These are phyloP conservation scores for Drosophila stalkeri DNA, from an alignment of 2,888 invertebrate species.

Conservation along the genomic window DNA sequence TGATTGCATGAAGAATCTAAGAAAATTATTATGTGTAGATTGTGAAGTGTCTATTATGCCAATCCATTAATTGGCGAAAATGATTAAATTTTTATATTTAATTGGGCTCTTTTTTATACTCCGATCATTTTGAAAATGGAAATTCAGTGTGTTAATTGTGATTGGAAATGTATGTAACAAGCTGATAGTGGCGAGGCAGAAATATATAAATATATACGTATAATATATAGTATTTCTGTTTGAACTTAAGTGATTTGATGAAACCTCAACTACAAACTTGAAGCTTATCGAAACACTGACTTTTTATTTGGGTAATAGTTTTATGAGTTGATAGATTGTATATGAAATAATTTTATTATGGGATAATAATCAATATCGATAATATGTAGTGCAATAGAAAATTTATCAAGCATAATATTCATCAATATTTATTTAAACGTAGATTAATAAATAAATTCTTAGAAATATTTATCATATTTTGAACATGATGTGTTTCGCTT, in stretches of 20 bases:
- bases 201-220: too few relatives aligned
- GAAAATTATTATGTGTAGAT: not conserved
- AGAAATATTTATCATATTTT: not conserved
- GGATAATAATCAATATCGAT: not conserved
- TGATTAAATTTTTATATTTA: not conserved
- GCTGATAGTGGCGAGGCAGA: too few relatives aligned
- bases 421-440: too few relatives aligned
- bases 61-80: not conserved
- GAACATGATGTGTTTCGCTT: not conserved
- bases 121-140: too few relatives aligned
- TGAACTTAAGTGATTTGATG: not conserved
- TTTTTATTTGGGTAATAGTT: constrained; percentile 11
- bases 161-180: too few relatives aligned
- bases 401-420: too few relatives aligned
- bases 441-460: not conserved
- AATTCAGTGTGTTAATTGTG: too few relatives aligned
- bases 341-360: constrained; percentile 3
- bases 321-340: constrained; percentile 5
- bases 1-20: not conserved
- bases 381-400: not conserved
- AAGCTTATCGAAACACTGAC: not conserved
- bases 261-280: constrained; percentile 1
- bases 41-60: not conserved
- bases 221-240: too few relatives aligned
- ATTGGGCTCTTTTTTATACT: too few relatives aligned